phyloP scores from a whole-genome alignment of 2,888 invertebrate genomes.

The Sicus ferrugineus region DNA sequence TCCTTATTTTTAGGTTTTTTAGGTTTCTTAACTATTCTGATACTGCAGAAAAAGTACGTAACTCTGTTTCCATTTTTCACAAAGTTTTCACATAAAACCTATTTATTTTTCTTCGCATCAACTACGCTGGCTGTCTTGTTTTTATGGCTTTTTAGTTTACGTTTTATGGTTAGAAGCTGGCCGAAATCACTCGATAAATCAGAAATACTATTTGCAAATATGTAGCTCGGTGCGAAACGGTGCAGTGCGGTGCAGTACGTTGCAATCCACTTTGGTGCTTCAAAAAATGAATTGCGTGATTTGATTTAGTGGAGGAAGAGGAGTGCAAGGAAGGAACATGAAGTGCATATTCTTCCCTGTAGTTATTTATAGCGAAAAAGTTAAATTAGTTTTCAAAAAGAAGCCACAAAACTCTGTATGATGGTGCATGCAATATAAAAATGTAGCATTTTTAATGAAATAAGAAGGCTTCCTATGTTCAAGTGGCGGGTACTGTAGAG shows the following conservation, averaged over 20 bases:
- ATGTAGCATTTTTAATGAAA: too few species aligned
- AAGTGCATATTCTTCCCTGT: too few species aligned
- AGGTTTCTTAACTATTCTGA: not conserved
- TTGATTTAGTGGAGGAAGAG: not conserved
- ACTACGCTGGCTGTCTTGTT: not conserved
- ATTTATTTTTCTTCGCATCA: conserved; percentile 17
- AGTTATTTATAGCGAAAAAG: too few species aligned
- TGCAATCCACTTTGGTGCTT: not conserved
- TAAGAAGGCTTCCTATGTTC: too few species aligned
- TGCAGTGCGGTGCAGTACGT: not conserved
- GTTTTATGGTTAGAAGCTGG: not conserved
- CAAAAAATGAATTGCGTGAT: not conserved
- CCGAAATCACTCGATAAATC: conserved; percentile 14
- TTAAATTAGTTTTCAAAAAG: too few species aligned
- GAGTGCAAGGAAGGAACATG: not conserved
- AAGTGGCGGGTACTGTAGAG: too few species aligned
- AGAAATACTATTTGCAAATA: not conserved
- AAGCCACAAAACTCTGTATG: too few species aligned
- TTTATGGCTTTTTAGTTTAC: conserved; percentile 12
- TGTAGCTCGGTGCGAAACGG: not conserved
- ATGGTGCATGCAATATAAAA: too few species aligned
- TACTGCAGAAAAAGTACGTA: not conserved
- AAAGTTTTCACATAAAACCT: conserved; percentile 27
- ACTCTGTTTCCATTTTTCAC: not conserved
- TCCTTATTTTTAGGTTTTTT: not conserved